Evolutionary conservation across 2,797 vertebrate species (phyloP).

Genomic region (Echiichthys vipera): DNA sequence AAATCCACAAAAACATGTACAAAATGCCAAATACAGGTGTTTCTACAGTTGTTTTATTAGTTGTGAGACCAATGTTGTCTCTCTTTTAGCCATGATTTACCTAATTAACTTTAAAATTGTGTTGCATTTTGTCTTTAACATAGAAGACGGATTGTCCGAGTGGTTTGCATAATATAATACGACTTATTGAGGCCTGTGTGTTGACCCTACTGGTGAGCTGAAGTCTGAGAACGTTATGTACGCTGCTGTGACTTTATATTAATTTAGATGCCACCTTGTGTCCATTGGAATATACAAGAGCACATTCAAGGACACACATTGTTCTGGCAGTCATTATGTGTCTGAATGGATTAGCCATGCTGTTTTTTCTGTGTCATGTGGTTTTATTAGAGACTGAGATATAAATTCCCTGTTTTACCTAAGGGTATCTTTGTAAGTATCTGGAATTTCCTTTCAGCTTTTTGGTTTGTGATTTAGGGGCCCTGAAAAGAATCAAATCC

Average conservation of each 20-base stretch:
- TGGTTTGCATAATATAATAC: no score
- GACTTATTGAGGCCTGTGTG: no score
- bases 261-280: not conserved
- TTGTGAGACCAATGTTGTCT: no score
- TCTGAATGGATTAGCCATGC: not conserved
- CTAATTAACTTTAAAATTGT: no score
- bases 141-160: no score
- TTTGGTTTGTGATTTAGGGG: not conserved
- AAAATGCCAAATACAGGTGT: no score
- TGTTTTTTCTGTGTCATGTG: not conserved
- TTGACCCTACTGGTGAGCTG: no score
- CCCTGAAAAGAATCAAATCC: slow-evolving; percentile 17
- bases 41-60: no score
- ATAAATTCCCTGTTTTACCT: not conserved
- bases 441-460: slow-evolving; percentile 6
- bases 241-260: not conserved
- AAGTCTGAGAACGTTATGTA: not conserved
- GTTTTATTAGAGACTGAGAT: not conserved
- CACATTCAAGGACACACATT: not conserved
- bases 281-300: not conserved
- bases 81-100: no score
- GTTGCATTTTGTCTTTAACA: no score
- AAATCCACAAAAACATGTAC: no score
- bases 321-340: not conserved
- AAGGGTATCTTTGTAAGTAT: not conserved